Evolutionary conservation across 2,113 vertebrate species (phyloP).

Genomic region (Tor tambroides): DNA sequence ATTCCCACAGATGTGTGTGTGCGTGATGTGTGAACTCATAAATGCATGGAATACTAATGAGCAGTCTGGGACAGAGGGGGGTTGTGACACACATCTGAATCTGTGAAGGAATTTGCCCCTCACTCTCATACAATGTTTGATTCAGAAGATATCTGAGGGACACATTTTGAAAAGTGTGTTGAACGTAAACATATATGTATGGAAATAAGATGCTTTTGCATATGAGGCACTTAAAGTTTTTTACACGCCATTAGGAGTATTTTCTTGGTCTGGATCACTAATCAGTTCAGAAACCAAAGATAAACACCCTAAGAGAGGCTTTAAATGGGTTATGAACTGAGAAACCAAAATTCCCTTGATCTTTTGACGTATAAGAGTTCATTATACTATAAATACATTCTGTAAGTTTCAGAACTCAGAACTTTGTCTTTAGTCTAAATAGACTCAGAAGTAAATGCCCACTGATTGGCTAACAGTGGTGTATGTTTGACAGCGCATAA

Average conservation of each 20-base stretch:
- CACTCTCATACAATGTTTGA: not conserved
- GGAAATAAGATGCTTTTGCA: constrained; percentile 1
- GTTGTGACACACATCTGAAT: constrained; percentile 47
- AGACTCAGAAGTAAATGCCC: too few relatives aligned
- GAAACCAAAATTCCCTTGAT: too few relatives aligned
- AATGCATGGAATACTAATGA: constrained; percentile 79
- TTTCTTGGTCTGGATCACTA: constrained; percentile 35
- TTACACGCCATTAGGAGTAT: not conserved
- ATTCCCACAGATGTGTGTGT: constrained; percentile 73
- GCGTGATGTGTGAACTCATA: constrained; percentile 68
- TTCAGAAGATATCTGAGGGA: not conserved
- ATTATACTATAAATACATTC: too few relatives aligned
- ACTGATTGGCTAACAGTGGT: too few relatives aligned
- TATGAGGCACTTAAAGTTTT: not conserved
- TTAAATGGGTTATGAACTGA: not conserved
- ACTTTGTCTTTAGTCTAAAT: too few relatives aligned
- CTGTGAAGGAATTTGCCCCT: not conserved
- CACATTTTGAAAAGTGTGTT: not conserved
- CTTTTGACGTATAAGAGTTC: too few relatives aligned
- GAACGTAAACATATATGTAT: not conserved
- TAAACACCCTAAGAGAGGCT: not conserved
- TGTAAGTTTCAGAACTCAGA: too few relatives aligned
- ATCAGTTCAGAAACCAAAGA: constrained; percentile 38
- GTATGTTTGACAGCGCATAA: too few relatives aligned
- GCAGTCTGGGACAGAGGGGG: constrained; percentile 67